Conservation (phyloP, 2,888 invertebrate species). For the Invenusta paracnida region DNA sequence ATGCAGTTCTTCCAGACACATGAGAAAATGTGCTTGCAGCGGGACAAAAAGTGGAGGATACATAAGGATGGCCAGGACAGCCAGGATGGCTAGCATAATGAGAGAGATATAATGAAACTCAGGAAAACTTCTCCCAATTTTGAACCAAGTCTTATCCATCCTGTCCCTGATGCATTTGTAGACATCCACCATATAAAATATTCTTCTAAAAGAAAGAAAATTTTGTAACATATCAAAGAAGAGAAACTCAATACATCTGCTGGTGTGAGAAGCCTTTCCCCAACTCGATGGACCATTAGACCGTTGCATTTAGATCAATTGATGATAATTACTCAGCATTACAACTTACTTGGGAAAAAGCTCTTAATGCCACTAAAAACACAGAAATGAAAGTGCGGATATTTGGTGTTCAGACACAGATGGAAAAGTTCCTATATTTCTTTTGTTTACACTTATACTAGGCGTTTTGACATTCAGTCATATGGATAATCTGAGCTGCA, state of each 20-base stretch:
- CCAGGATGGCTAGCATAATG: too few species aligned
- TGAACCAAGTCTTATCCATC: too few species aligned
- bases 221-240: neutral
- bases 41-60: too few species aligned
- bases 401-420: slow-evolving; percentile 2
- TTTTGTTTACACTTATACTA: slow-evolving; percentile 13
- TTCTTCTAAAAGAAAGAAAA: neutral
- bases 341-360: neutral
- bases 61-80: too few species aligned
- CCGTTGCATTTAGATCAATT: slow-evolving; percentile 12
- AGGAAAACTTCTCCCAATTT: too few species aligned
- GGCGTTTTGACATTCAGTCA: slow-evolving; percentile 26
- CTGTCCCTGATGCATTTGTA: too few species aligned
- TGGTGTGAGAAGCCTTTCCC: too few species aligned
- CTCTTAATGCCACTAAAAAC: neutral
- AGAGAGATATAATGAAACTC: too few species aligned
- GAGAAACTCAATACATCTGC: neutral
- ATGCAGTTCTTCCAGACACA: too few species aligned
- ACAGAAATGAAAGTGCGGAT: neutral
- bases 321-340: slow-evolving; percentile 18
- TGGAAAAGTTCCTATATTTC: slow-evolving; percentile 16
- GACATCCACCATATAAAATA: too few species aligned
- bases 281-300: neutral
- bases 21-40: too few species aligned
- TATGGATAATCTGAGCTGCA: neutral